These are phyloP conservation scores for Vespertilio murinus DNA, from an alignment of 2,797 vertebrate genomes.

Conservation along the genomic window DNA sequence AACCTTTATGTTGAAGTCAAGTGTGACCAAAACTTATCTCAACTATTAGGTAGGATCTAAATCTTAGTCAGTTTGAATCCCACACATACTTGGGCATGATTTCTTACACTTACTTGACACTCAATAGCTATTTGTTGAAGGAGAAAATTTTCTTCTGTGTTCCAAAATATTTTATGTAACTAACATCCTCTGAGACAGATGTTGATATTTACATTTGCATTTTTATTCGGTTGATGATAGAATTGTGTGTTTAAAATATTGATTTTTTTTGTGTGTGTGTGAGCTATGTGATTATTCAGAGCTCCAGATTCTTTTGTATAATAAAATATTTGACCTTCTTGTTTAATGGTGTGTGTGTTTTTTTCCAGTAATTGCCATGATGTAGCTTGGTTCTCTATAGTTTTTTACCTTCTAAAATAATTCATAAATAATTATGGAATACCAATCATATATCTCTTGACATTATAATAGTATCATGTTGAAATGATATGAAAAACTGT, in stretches of 20 bases:
- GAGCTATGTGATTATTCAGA: slow-evolving; percentile 8
- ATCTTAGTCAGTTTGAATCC: background rate
- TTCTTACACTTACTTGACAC: slow-evolving; percentile 1
- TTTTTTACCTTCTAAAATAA: slow-evolving; percentile 1
- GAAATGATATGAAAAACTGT: background rate
- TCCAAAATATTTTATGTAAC: background rate
- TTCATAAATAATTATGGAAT: background rate
- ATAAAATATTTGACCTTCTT: slow-evolving; percentile 57
- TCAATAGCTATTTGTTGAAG: slow-evolving; percentile 23
- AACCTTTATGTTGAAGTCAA: background rate
- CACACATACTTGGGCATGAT: background rate
- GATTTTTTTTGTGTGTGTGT: background rate
- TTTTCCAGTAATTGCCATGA: background rate
- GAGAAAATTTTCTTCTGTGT: slow-evolving; percentile 36
- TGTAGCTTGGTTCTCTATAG: slow-evolving; percentile 43
- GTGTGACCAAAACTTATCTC: background rate
- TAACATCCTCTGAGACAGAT: slow-evolving; percentile 6
- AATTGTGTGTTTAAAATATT: slow-evolving; percentile 59
- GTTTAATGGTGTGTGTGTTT: background rate
- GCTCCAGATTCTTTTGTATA: slow-evolving; percentile 40
- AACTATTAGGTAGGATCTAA: background rate
- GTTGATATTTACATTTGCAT: slow-evolving; percentile 37
- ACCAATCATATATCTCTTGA: background rate
- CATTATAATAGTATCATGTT: background rate
- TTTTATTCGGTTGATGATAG: slow-evolving; percentile 33